Evolutionary conservation across 2,113 vertebrate genomes (phyloP).

Genomic region (Greenwoodochromis staneri): DNA sequence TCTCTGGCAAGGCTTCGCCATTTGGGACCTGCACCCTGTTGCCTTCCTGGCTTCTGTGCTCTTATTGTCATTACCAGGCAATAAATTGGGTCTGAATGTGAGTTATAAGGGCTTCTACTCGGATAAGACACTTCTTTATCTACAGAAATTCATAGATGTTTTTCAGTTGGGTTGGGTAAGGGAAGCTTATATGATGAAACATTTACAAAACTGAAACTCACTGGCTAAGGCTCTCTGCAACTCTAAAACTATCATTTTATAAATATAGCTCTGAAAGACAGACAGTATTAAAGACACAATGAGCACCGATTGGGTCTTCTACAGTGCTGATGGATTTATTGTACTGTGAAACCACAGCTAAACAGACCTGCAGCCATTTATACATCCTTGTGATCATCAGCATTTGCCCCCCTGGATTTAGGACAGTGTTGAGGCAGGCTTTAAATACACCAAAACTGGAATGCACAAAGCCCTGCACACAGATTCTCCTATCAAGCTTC

Average conservation of each 20-base stretch:
- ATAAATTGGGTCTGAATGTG: constrained; percentile 19
- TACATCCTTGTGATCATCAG: constrained; percentile 12
- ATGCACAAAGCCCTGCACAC: neutral
- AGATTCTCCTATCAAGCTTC: neutral
- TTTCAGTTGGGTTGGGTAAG: neutral
- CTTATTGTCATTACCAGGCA: constrained; percentile 36
- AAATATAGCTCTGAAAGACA: constrained; percentile 1
- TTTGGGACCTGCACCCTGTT: constrained; percentile 44
- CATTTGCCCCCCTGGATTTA: constrained; percentile 6
- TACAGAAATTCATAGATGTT: neutral
- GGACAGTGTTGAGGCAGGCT: neutral
- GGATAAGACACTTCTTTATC: neutral
- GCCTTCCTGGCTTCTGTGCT: constrained; percentile 25
- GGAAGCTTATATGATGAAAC: constrained; percentile 12
- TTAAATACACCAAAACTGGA: constrained; percentile 11
- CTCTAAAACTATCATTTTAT: constrained; percentile 4
- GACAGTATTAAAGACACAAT: neutral
- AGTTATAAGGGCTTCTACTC: neutral
- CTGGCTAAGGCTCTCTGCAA: neutral
- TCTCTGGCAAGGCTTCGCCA: constrained; percentile 37
- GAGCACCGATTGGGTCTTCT: neutral
- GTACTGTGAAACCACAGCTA: neutral
- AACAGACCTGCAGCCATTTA: neutral
- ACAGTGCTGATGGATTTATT: neutral
- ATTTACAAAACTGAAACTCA: constrained; percentile 19